Evolutionary conservation across 1,140 invertebrate species (phyloP), one percentile per base, ranked within the genome.

Genomic region (Drosophila novamexicana): DNA sequence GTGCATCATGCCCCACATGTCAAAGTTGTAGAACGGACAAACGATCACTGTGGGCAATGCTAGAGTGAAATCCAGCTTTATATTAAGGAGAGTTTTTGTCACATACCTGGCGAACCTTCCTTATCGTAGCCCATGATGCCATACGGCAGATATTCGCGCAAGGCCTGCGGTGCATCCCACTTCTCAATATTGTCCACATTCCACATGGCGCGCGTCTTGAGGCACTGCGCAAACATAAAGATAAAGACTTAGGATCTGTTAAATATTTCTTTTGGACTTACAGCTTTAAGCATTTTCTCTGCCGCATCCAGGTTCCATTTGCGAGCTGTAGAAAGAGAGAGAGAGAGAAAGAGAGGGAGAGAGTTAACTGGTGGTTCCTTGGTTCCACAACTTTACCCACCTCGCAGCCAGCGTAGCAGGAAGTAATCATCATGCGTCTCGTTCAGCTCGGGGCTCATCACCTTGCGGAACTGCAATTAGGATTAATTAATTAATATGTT

Each of bases 241-340:
- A 16, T 14, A 32, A 4, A 63, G 32, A 53, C 6, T 22, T n/a
- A 1, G 29, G 1, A 59, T 42, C 6, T 5, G n/a, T 14, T 44
- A 16, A 4, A 44, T 6, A 29, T 14, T 44, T 14, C 14, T 14
- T 14, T 16, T 49, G 12, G 0, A 67, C 77, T 79, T 62, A 88
- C 84, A 78, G 96, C 95, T 93, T 96, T 93, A 1, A 98, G 91
- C 97, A 97, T 98, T 93, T 96, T 96, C 90, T 97, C 97, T 0
- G 97, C 96, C 2, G 95, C 96, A 22, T 94, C 95, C 1, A 95
- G 75, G 91, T 97, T 95, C 95, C 96, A 97, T 92, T 96, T 96
- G 91, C 97, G 93, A 8, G 97, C 97, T 97, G 54, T 49, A 39
- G 7, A 4, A 4, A 36, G 0, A 53, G 14, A 8, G 12, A 9